Evolutionary conservation across 2,113 vertebrate genomes (phyloP), one percentile per base, ranked within the genome.

Genomic region (Sebastes fasciatus): DNA sequence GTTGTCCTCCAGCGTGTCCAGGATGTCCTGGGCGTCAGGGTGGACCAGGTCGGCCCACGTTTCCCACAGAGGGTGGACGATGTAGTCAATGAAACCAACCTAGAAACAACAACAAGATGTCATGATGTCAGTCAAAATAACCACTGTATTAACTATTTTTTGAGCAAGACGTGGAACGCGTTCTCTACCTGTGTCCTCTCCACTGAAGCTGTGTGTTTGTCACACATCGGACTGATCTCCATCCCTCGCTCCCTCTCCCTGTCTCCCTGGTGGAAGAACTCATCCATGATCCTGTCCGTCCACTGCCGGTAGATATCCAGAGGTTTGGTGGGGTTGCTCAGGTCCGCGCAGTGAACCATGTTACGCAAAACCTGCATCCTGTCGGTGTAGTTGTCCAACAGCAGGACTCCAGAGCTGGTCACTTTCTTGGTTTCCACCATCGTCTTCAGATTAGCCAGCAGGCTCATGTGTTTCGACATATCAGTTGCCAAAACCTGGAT

Each of bases 391-490:
- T 99, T 98, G 93, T 99, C 98, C 79, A 99, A 93, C 69, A 99
- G 96, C 48, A 99, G 96, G 8, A 99, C 98, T 1, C 98, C 98
- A 0, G 98, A 99, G 79, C 98, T 99, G 7, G 98, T 99, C 83
- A 99, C 98, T 86, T 99, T 99, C 94, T 99, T 99, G 0, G 98
- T 99, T 89, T 99, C 98, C 70, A 99, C 98, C 98, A 99, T 99
- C 0, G 98, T 99, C 94, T 99, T 99, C 83, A 99, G 94, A 89
- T 99, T 96, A 14, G 98, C 98, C 83, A 99, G 90, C 77, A 99
- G 94, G 70, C 97, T 98, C 98, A 99, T 99, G 77, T 99, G 98
- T 89, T 99, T 99, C 23, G 98, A 99, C 98, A 99, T 99, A 88
- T 99, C 98, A 0, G 98, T 99, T 1, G 98, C 98, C 93, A 99